These are phyloP conservation scores for Galerucella calmariensis DNA, from an alignment of 2,888 invertebrate species.

Conservation along the genomic window DNA sequence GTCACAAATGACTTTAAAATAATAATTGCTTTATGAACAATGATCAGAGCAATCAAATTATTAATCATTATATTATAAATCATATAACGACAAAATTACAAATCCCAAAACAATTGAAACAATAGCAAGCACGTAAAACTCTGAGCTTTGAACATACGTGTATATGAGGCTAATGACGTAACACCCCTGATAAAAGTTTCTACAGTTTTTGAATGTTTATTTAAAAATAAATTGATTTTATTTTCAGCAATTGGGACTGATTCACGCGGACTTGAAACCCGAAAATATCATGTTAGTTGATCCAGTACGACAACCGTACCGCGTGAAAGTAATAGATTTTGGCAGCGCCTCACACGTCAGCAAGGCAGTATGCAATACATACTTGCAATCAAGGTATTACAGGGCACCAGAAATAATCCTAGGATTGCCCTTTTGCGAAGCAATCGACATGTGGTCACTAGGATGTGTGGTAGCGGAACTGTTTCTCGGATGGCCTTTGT, in stretches of 20 bases:
- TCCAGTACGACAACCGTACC: constrained; percentile 96
- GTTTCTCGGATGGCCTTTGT: constrained; percentile 99
- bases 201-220: no score
- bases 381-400: constrained; percentile 98
- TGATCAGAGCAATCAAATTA: no score
- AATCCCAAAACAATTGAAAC: no score
- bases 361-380: constrained; percentile 99
- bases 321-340: constrained; percentile 99
- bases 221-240: constrained; percentile 28
- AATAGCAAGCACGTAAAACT: no score
- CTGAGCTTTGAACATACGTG: no score
- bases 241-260: constrained; percentile 94
- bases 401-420: constrained; percentile 97
- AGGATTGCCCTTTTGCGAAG: constrained; percentile 98
- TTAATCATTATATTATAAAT: no score
- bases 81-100: no score
- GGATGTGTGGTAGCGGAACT: constrained; percentile 99
- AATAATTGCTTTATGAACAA: no score
- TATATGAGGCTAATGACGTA: no score
- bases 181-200: no score
- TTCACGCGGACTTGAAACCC: constrained; percentile 99
- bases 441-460: constrained; percentile 99
- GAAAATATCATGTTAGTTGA: constrained; percentile 99
- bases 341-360: constrained; percentile 99
- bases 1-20: no score